Base-by-base conservation (phyloP, 2,113 vertebrate species). In the Tachysurus vachellii region DNA sequence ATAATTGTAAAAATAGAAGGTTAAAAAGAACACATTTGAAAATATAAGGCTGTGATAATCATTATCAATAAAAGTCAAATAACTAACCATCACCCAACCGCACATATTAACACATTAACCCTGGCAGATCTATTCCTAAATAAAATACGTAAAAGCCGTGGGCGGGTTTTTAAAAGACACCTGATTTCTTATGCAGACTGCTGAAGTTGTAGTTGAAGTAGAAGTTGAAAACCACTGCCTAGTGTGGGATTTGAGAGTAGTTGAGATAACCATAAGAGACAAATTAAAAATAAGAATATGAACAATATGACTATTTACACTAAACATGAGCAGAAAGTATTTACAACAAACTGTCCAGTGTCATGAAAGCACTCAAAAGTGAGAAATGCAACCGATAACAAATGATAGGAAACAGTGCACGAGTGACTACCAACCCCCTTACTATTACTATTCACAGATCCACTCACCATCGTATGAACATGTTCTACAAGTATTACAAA, bases 311-410 rank as follows among this genome's bases (percentile, higher is more conserved):
- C 88, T 92, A 93, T 94, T 91, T 92, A 95, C 87, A 93, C 90
- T 44, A 89, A 88, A 86, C 23, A 93, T 89, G 88, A 91, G 84
- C 77, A 92, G 85, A 88, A 85, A 71, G 87, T 94, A 95, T 95
- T 91, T 96, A 96, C 93, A 95, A 64, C 82, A 87, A 84, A 53
- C 71, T 4, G 68, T 88, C 85, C 80, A 85, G 82, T 76, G 50
- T 81, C 68, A 81, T n/a, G 17, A 57, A 62, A 85, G 50, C 68
- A 66, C 50, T 44, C 54, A 23, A 71, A 73, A 82, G 68, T 61
- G 82, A 26, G 47, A 42, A 70, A 83, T 68, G 36, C 23, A 47
- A 68, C 17, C 16, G 80, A 82, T 19, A n/a, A 66, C 80, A 86
- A 76, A 76, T 82, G 57, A 28, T 54, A 56, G 56, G 68, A 88